These are phyloP conservation scores for Gerris buenoi DNA, from an alignment of 1,140 invertebrate genomes.

Conservation along the genomic window DNA sequence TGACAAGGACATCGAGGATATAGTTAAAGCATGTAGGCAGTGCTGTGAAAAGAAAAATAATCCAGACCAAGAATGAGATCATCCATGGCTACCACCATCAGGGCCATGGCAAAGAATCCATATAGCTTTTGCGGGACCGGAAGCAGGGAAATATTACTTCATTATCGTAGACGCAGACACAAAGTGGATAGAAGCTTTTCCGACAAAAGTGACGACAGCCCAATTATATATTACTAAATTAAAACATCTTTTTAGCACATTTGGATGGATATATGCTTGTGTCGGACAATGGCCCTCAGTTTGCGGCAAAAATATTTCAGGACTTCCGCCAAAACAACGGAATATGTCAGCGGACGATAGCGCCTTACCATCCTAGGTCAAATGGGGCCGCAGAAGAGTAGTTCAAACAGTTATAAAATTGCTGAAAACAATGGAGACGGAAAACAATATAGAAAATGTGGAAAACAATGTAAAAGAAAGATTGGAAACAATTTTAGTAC, in stretches of 20 bases:
- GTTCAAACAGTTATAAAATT: background rate
- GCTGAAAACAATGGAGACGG: background rate
- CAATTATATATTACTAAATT: background rate
- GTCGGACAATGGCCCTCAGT: background rate
- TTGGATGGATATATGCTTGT: background rate
- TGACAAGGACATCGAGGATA: slow-evolving; percentile 23
- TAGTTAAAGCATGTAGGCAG: slow-evolving; percentile 18
- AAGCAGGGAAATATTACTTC: background rate
- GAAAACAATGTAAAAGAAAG: background rate
- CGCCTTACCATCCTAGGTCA: background rate
- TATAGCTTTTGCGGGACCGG: background rate
- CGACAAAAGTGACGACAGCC: background rate
- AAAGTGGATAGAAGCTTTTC: background rate
- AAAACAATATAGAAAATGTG: too few species aligned
- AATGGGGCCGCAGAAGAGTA: background rate
- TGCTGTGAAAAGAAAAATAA: slow-evolving; percentile 18
- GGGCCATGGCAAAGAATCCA: background rate
- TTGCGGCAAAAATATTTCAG: background rate
- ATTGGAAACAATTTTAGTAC: background rate
- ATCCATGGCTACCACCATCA: slow-evolving; percentile 7
- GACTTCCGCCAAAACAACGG: background rate
- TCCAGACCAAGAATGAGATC: slow-evolving; percentile 16
- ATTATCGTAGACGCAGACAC: background rate
- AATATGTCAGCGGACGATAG: background rate
- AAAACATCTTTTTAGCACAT: background rate